phyloP scores from a whole-genome alignment of 2,113 vertebrate genomes.

The Atlantisia rogersi region DNA sequence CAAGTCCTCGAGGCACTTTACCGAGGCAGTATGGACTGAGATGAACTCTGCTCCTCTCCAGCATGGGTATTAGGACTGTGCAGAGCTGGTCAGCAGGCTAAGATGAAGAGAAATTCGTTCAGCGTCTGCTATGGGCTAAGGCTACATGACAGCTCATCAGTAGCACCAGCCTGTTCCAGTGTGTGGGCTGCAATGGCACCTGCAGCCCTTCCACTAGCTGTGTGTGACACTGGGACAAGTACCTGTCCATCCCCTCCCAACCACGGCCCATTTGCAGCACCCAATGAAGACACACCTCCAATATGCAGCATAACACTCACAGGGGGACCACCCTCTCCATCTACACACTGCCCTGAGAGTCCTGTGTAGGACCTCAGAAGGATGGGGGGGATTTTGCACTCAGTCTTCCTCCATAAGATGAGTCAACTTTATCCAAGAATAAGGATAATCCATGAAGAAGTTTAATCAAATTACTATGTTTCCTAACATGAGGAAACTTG shows the following conservation, averaged over 20 bases:
- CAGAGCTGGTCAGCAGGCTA: accelerated
- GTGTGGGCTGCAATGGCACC: background rate
- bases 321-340: background rate
- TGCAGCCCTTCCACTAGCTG: background rate
- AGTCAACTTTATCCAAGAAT: background rate
- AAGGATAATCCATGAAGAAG: background rate
- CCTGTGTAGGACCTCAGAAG: background rate
- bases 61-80: no score
- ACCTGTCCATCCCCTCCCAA: accelerated
- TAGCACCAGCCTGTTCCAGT: background rate
- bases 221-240: background rate
- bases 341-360: background rate
- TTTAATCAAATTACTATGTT: background rate
- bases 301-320: background rate
- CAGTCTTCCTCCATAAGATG: background rate
- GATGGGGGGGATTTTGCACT: background rate
- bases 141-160: background rate
- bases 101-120: background rate
- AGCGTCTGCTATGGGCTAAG: background rate
- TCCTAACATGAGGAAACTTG: background rate
- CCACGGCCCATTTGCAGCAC: background rate
- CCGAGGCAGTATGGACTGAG: background rate
- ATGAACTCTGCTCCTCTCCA: background rate
- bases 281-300: background rate
- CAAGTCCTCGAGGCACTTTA: background rate